A percentile compares a stretch with the other conserved stretches of the same genome.
These are phyloP conservation scores for Petrocephalus sullivani DNA, from an alignment of 2,797 vertebrate genomes.

Conservation along the genomic window DNA sequence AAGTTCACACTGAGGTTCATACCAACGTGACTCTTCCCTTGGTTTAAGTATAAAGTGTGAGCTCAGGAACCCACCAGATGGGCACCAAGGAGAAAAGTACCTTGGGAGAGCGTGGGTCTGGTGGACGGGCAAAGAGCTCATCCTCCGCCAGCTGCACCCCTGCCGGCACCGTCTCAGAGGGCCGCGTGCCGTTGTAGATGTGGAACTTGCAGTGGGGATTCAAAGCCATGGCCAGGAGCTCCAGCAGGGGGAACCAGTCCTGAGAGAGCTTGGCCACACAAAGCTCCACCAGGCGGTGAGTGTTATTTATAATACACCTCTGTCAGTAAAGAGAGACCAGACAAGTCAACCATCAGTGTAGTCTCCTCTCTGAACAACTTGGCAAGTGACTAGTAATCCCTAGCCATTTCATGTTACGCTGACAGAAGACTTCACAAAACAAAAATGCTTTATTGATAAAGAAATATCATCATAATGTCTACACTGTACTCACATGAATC, in stretches of 20 bases:
- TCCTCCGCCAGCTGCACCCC: constrained; percentile 93
- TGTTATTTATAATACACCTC: constrained; percentile 99
- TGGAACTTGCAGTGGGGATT: constrained; percentile 99
- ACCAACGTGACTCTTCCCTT: neutral
- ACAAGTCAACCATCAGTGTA: neutral
- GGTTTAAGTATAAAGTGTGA: neutral
- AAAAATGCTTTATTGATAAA: neutral
- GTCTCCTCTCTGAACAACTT: neutral
- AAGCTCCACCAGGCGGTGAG: constrained; percentile 93
- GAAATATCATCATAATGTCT: too few species aligned
- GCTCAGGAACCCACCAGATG: neutral
- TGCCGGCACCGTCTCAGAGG: constrained; percentile 93
- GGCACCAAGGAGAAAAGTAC: constrained; percentile 48
- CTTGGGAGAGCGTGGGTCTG: constrained; percentile 96
- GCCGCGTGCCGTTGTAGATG: constrained; percentile 98
- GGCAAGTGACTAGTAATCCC: neutral
- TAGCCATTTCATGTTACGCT: neutral
- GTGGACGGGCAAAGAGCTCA: constrained; percentile 93
- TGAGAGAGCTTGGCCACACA: constrained; percentile 99
- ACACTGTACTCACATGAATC: constrained; percentile 84
- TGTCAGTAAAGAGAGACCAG: constrained; percentile 44
- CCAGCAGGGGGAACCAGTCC: constrained; percentile 98
- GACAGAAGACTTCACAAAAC: neutral
- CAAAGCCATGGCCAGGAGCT: constrained; percentile 98
- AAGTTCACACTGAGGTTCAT: neutral